These are phyloP conservation scores for Epizoanthus scotinus DNA, from an alignment of 92 coral and sea anemone genomes.

Conservation along the genomic window DNA sequence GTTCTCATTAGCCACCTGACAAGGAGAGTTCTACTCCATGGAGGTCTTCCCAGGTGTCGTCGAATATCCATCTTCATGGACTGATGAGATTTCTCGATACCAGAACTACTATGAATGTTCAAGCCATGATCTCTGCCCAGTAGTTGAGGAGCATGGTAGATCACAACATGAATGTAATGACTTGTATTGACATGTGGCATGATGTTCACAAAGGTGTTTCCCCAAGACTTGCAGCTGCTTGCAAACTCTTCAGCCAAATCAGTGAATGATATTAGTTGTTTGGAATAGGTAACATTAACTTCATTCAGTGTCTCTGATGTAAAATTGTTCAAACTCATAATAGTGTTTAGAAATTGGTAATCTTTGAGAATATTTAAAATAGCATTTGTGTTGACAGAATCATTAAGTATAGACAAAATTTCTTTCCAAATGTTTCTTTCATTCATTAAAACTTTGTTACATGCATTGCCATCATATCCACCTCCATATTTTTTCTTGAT, in stretches of 20 bases:
- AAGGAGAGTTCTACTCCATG: constrained; percentile 7
- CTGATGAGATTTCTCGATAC: not conserved
- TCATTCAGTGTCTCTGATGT: not conserved
- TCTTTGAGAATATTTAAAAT: no score
- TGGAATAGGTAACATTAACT: constrained; percentile 2
- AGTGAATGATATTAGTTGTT: not conserved
- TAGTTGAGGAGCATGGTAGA: not conserved
- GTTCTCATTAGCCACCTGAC: constrained; percentile 13
- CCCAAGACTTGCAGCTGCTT: not conserved
- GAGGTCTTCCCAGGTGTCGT: not conserved
- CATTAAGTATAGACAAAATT: no score
- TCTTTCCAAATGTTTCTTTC: no score
- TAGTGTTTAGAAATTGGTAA: no score
- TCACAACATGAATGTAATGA: not conserved
- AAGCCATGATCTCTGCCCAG: constrained; percentile 12
- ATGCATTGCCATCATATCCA: no score
- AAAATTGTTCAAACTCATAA: no score
- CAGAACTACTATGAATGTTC: constrained; percentile 13
- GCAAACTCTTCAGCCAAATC: constrained; percentile 9
- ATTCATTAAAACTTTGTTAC: no score
- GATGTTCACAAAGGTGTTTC: not conserved
- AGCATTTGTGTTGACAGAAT: no score
- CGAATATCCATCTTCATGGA: constrained; percentile 18
- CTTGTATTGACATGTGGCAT: constrained; percentile 16
- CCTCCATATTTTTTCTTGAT: no score